Percentiles rank a stretch among this genome's conserved stretches.
These are phyloP conservation scores for Craniophora ligustri DNA, from an alignment of 2,888 invertebrate species.

Conservation along the genomic window DNA sequence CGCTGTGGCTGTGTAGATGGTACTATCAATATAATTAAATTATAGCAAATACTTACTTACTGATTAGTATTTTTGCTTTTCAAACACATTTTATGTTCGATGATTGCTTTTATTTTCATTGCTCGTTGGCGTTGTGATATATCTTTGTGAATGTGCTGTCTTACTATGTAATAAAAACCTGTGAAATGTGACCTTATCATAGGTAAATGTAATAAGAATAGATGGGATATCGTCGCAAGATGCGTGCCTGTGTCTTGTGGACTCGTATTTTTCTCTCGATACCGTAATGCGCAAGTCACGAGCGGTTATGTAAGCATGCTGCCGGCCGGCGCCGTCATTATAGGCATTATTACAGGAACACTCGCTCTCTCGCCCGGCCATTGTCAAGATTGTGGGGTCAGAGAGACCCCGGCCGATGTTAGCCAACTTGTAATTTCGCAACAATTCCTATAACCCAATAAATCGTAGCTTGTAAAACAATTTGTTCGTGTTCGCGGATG, in stretches of 20 bases:
- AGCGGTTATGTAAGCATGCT: constrained; percentile 87
- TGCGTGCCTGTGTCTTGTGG: constrained; percentile 69
- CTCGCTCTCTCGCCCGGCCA: constrained; percentile 78
- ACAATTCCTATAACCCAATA: constrained; percentile 83
- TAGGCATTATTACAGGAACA: constrained; percentile 84
- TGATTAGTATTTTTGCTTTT: no score
- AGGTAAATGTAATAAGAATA: constrained; percentile 10
- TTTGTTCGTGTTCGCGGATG: constrained; percentile 67
- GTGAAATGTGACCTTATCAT: neutral
- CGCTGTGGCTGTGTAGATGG: no score
- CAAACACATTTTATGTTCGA: no score
- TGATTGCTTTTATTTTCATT: no score
- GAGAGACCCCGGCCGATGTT: constrained; percentile 71
- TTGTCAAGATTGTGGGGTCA: constrained; percentile 89
- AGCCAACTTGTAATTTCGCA: constrained; percentile 84
- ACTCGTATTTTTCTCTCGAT: constrained; percentile 82
- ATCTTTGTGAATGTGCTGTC: no score
- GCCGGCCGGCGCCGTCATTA: constrained; percentile 84
- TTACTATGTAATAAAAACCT: neutral
- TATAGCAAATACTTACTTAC: no score
- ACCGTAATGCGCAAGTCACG: constrained; percentile 88
- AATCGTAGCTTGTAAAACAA: constrained; percentile 84
- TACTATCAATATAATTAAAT: no score
- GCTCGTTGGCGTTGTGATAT: no score
- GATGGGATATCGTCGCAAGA: constrained; percentile 24